Evolutionary conservation across 2,888 invertebrate genomes (phyloP), one percentile per base, ranked within the genome.

Genomic region (Euproctis similis): DNA sequence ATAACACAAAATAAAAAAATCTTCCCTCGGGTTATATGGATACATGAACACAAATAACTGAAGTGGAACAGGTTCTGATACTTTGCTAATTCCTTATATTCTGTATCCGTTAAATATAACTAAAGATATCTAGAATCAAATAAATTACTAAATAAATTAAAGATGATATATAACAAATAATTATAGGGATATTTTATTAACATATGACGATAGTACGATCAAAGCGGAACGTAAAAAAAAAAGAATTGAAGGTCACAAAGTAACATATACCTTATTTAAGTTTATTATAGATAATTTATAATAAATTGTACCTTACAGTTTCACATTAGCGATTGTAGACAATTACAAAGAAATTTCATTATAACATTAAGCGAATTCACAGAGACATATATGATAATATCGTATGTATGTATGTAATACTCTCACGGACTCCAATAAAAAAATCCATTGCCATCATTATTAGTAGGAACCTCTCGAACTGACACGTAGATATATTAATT

Each of bases 401-500:
- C 64, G 78, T 78, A 74, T 69, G 59, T 53, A 12, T 23, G 36
- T 62, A n/a, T n/a, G n/a, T n/a, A n/a, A n/a, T n/a, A 66, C 80
- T 82, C 82, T 81, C 82, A 81, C 82, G 80, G 64, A 60, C 61
- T 57, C 60, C 64, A n/a, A n/a, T 14, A 71, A 66, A 81, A 81
- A 80, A 80, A 73, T 71, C 66, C 59, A 62, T 61, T 69, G 63
- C 53, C 59, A 67, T 77, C 67, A 80, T 81, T 80, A 78, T 42
- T 37, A 45, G 57, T 37, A 45, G 57, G 62, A 70, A 78, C 78
- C 80, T 78, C 66, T 69, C 67, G 82, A 82, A 71, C 82, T 74
- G 56, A 72, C 82, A 82, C 82, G 82, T 82, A 80, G 76, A 65
- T 76, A 77, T 81, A 84, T 84, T 84, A 82, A 84, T 84, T 78